A percentile compares a stretch with the other conserved stretches of the same genome.
These are phyloP conservation scores for Hypotaenidia philippensis DNA, from an alignment of 2,797 vertebrate species.

Conservation along the genomic window DNA sequence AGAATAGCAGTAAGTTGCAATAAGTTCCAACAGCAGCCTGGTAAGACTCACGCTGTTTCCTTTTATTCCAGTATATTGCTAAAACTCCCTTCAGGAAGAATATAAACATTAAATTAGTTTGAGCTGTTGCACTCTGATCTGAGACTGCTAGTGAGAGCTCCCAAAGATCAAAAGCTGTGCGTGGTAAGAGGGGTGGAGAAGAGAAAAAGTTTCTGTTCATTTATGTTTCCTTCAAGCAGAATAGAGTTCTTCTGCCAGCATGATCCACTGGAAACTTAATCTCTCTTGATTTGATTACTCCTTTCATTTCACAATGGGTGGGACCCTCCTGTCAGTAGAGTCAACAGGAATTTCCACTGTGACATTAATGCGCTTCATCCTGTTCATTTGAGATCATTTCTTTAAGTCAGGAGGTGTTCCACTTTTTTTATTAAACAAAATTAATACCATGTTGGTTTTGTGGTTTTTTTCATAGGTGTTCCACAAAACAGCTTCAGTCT, in stretches of 20 bases:
- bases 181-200: neutral
- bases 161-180: neutral
- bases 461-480: neutral
- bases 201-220: neutral
- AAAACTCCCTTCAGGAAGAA: neutral
- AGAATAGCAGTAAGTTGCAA: neutral
- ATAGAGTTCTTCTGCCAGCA: neutral
- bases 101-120: neutral
- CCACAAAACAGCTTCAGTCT: neutral
- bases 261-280: neutral
- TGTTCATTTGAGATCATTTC: neutral
- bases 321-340: neutral
- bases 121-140: neutral
- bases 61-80: neutral
- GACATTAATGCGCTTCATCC: neutral
- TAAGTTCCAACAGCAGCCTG: neutral
- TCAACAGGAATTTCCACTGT: neutral
- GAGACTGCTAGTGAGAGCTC: neutral
- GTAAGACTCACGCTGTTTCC: neutral
- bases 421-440: neutral
- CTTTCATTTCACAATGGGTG: conserved; percentile 1
- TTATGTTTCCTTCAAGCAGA: neutral
- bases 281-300: neutral
- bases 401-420: neutral
- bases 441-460: neutral